phyloP scores from a whole-genome alignment of 2,888 invertebrate species.

The Machimus atricapillus region DNA sequence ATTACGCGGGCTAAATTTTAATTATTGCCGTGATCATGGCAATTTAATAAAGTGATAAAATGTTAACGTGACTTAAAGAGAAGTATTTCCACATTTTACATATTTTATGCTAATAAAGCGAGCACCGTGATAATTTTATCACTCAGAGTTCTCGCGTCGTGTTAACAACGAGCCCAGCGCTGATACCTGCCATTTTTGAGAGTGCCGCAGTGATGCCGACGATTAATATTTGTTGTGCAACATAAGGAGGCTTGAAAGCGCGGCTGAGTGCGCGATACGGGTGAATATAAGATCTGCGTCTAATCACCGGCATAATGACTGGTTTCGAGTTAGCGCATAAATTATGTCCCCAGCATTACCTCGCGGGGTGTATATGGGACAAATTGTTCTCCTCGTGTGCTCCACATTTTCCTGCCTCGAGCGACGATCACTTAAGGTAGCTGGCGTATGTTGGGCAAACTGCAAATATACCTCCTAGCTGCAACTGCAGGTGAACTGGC shows the following conservation, averaged over 20 bases:
- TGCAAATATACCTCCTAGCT: not conserved
- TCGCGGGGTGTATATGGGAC: not conserved
- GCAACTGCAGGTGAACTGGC: not conserved
- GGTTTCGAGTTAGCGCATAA: not conserved
- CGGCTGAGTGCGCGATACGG: not conserved
- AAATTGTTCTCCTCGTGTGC: not conserved
- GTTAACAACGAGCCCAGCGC: not conserved
- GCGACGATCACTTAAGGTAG: not conserved
- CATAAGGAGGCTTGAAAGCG: not conserved
- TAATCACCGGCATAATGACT: not conserved
- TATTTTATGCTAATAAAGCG: not conserved
- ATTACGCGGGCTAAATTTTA: not conserved
- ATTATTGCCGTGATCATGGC: not conserved
- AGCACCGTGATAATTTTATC: not conserved
- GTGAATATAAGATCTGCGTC: not conserved
- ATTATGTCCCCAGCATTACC: not conserved
- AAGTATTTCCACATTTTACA: conserved; percentile 4
- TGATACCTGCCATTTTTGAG: not conserved
- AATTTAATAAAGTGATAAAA: not conserved
- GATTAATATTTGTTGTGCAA: not conserved
- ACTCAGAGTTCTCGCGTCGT: not conserved
- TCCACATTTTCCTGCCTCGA: not conserved
- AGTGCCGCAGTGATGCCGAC: not conserved
- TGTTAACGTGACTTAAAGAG: not conserved
- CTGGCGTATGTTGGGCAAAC: not conserved